A percentile compares a stretch with the other conserved stretches of the same genome.
These are phyloP conservation scores for Toxotes jaculatrix DNA, from an alignment of 2,113 vertebrate genomes.

Conservation along the genomic window DNA sequence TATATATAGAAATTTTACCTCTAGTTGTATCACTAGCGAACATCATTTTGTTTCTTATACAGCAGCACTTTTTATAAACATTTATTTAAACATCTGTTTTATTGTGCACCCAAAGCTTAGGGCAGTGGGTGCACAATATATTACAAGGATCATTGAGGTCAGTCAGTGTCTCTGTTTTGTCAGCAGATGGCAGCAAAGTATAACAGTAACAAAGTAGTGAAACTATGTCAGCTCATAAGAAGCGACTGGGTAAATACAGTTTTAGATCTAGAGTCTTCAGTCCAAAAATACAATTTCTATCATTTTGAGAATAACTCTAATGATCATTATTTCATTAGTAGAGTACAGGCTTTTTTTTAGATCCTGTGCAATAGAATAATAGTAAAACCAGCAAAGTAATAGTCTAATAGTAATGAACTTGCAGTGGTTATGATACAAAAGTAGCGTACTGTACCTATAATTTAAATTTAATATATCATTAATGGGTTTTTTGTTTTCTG, in stretches of 20 bases:
- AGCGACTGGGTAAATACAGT: background rate
- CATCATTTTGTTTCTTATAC: no score
- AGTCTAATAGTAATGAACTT: background rate
- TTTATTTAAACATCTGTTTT: no score
- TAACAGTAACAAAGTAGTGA: background rate
- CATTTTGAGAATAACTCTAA: background rate
- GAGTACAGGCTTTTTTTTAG: background rate
- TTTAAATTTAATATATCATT: background rate
- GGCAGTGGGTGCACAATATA: no score
- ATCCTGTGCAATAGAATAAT: background rate
- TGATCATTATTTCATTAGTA: no score
- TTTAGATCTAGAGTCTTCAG: background rate
- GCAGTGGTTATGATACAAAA: background rate
- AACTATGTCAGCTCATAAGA: background rate
- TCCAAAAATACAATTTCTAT: fast-evolving
- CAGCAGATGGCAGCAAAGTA: conserved; percentile 69
- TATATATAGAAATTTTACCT: no score
- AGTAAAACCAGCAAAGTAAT: background rate
- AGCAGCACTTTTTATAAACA: no score
- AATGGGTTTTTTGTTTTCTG: fast-evolving
- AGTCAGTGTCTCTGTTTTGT: conserved; percentile 5
- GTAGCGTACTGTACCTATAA: background rate
- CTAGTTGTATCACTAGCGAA: no score
- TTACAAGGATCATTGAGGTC: no score
- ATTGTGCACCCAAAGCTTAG: no score